Evolutionary conservation across 37 sponge, comb jelly and placozoan species (phyloP).

Genomic region (Trichoplax adhaerens): DNA sequence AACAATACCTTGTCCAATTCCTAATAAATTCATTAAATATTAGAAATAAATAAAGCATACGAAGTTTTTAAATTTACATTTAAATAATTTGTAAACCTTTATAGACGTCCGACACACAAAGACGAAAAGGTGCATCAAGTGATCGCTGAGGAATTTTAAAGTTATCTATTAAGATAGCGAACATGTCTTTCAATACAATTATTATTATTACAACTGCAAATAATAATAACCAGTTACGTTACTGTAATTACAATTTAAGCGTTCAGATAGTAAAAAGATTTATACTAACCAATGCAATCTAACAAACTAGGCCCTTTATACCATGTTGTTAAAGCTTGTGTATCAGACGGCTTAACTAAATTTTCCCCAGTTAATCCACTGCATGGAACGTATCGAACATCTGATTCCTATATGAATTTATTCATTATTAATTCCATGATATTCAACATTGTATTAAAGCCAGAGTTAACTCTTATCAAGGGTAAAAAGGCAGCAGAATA

Average conservation of each 20-base stretch:
- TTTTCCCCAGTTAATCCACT: constrained; percentile 88
- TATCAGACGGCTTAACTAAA: constrained; percentile 17
- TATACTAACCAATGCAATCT: constrained; percentile 40
- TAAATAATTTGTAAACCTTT: neutral
- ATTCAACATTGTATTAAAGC: too few species aligned
- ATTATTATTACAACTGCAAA: too few species aligned
- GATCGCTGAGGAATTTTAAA: constrained; percentile 7
- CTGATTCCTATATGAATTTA: constrained; percentile 32
- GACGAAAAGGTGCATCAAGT: constrained; percentile 16
- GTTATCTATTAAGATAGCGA: constrained; percentile 7
- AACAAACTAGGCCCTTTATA: constrained; percentile 66
- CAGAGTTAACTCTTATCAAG: too few species aligned
- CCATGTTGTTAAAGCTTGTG: constrained; percentile 28
- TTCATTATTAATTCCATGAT: too few species aligned
- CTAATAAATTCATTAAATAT: too few species aligned
- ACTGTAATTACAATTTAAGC: neutral
- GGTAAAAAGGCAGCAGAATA: neutral
- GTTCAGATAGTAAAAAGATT: neutral
- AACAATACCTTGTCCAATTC: too few species aligned
- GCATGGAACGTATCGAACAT: constrained; percentile 74
- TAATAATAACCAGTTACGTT: neutral
- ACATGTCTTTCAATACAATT: neutral
- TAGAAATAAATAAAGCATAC: too few species aligned
- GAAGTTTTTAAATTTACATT: too few species aligned
- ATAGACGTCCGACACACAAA: constrained; percentile 21